A percentile compares a stretch with the other conserved stretches of the same genome.
These are phyloP conservation scores for Pachyramphus minor DNA, from an alignment of 2,113 vertebrate genomes.

Conservation along the genomic window DNA sequence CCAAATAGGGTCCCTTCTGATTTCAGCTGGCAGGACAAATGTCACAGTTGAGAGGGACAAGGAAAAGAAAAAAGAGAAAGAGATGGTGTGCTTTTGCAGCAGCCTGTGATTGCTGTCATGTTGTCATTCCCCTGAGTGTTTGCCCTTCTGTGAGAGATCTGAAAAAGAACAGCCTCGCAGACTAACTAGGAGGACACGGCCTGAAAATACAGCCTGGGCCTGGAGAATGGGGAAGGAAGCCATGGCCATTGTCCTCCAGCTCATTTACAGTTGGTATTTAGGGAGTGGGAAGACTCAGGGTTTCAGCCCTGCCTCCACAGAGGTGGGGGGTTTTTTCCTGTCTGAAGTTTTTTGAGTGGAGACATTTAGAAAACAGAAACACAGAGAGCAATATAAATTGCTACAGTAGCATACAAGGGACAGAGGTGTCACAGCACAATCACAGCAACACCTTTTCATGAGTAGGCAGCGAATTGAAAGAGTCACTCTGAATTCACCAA, in stretches of 20 bases:
- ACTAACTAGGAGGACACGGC: background rate
- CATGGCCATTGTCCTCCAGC: background rate
- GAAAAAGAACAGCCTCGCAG: background rate
- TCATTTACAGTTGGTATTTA: background rate
- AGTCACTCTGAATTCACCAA: background rate
- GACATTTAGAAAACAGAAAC: background rate
- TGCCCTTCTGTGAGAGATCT: background rate
- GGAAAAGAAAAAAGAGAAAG: background rate
- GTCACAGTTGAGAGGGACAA: background rate
- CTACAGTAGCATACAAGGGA: background rate
- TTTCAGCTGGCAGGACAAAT: background rate
- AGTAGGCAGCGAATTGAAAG: background rate
- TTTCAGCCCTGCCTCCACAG: background rate
- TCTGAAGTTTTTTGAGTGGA: background rate
- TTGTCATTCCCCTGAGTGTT: background rate
- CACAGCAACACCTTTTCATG: background rate
- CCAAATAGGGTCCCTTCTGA: conserved; percentile 8
- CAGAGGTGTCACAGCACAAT: background rate
- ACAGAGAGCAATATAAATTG: background rate
- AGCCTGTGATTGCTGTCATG: conserved; percentile 4
- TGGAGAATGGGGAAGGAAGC: background rate
- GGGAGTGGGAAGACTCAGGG: background rate
- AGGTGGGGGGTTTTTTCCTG: background rate
- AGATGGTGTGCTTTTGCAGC: background rate
- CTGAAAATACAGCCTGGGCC: background rate